Evolutionary conservation across 2,113 vertebrate species (phyloP).

Genomic region (Hydrolagus affinis): DNA sequence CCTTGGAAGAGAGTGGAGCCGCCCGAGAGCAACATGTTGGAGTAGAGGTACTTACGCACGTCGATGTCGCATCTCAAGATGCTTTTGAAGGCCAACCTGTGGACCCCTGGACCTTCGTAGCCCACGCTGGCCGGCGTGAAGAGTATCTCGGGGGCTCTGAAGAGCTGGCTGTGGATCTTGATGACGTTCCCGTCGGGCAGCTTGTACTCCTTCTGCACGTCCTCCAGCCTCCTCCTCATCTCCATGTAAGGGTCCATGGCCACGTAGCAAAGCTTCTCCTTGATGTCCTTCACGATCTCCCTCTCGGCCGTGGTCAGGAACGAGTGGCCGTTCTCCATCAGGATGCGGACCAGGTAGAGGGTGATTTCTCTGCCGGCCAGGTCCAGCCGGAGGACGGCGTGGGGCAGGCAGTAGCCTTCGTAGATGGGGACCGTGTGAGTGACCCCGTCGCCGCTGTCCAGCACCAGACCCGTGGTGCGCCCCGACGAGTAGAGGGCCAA

Average conservation of each 20-base stretch:
- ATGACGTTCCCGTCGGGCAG: conserved; percentile 44
- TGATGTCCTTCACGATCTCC: conserved; percentile 35
- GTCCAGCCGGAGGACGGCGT: conserved; percentile 43
- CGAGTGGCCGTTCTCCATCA: conserved; percentile 39
- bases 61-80: conserved; percentile 42
- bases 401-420: conserved; percentile 46
- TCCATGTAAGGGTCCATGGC: conserved; percentile 14
- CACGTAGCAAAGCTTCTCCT: conserved; percentile 51
- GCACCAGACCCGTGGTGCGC: conserved; percentile 45
- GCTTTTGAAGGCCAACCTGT: conserved; percentile 41
- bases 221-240: not conserved
- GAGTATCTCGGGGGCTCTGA: conserved; percentile 45
- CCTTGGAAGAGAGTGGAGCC: conserved; percentile 45
- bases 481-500: conserved; percentile 45
- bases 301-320: conserved; percentile 39
- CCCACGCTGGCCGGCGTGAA: conserved; percentile 39
- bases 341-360: conserved; percentile 44
- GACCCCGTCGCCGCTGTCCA: conserved; percentile 46
- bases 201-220: conserved; percentile 35
- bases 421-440: conserved; percentile 40
- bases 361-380: conserved; percentile 48
- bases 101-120: conserved; percentile 35
- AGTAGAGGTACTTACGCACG: conserved; percentile 39
- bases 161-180: conserved; percentile 35
- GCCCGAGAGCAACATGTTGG: conserved; percentile 42